Evolutionary conservation across 1,140 invertebrate species (phyloP).

Genomic region (Trinorchestia longiramus): DNA sequence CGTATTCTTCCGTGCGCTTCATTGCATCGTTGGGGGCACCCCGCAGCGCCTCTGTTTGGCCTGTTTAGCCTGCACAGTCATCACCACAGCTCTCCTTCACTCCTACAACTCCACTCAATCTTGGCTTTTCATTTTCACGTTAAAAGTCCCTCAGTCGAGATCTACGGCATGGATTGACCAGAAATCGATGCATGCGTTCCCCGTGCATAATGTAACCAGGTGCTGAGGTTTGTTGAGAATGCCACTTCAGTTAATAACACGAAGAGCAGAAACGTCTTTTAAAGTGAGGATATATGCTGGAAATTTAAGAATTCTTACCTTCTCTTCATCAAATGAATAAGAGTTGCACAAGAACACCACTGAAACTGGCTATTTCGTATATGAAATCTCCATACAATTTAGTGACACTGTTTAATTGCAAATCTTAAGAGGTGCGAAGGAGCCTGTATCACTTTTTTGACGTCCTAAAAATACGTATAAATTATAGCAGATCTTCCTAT

Average conservation of each 20-base stretch:
- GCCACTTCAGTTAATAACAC: no score
- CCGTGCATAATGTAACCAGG: not conserved
- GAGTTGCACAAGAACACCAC: no score
- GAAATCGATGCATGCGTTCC: not conserved
- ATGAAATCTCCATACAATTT: no score
- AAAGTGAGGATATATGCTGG: not conserved
- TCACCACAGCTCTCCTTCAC: no score
- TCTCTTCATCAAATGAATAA: not conserved
- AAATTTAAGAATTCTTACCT: not conserved
- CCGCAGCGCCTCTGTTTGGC: not conserved
- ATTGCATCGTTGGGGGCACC: not conserved
- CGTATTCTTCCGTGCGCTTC: slow-evolving; percentile 2
- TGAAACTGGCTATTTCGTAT: no score
- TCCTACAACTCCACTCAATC: not conserved
- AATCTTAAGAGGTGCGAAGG: no score
- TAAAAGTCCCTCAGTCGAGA: not conserved
- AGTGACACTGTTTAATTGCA: no score
- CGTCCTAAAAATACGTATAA: no score
- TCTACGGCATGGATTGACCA: not conserved
- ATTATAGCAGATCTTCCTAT: no score
- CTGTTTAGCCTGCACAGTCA: not conserved
- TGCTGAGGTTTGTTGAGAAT: not conserved
- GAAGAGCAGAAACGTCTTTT: not conserved
- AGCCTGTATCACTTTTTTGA: no score
- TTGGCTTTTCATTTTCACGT: not conserved